These are phyloP conservation scores for Eupeodes corollae DNA, from an alignment of 1,140 invertebrate genomes.

Conservation along the genomic window DNA sequence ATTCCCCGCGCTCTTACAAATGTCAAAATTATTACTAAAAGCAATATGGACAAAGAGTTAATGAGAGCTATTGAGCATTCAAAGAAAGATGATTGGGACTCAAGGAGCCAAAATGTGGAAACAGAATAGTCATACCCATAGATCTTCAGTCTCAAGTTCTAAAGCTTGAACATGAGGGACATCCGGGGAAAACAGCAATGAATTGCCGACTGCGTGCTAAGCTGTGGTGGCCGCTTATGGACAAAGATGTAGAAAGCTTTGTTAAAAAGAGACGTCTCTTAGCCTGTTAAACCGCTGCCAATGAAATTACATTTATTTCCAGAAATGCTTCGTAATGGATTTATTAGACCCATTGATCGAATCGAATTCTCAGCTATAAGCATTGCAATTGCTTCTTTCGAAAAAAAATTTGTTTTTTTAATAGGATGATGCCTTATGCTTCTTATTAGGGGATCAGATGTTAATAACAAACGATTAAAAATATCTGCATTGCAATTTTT, in stretches of 20 bases:
- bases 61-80: background rate
- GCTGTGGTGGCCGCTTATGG: conserved; percentile 40
- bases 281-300: too few relatives aligned
- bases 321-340: too few relatives aligned
- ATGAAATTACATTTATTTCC: too few relatives aligned
- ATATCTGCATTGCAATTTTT: conserved; percentile 16
- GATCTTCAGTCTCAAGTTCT: conserved; percentile 13
- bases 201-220: conserved; percentile 40
- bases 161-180: conserved; percentile 31
- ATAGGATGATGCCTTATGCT: conserved; percentile 6
- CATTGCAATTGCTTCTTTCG: too few relatives aligned
- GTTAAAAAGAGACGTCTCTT: too few relatives aligned
- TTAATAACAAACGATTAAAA: conserved; percentile 16
- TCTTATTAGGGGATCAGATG: conserved; percentile 15
- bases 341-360: too few relatives aligned
- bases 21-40: too few relatives aligned
- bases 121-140: background rate
- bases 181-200: conserved; percentile 41
- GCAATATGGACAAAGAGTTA: background rate
- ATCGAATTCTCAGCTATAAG: too few relatives aligned
- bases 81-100: background rate
- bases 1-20: too few relatives aligned
- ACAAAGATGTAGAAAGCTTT: too few relatives aligned
- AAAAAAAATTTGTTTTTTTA: too few relatives aligned
- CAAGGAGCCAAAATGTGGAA: background rate